Conservation (phyloP, 2,113 vertebrate genomes). For the Regulus satrapa region DNA sequence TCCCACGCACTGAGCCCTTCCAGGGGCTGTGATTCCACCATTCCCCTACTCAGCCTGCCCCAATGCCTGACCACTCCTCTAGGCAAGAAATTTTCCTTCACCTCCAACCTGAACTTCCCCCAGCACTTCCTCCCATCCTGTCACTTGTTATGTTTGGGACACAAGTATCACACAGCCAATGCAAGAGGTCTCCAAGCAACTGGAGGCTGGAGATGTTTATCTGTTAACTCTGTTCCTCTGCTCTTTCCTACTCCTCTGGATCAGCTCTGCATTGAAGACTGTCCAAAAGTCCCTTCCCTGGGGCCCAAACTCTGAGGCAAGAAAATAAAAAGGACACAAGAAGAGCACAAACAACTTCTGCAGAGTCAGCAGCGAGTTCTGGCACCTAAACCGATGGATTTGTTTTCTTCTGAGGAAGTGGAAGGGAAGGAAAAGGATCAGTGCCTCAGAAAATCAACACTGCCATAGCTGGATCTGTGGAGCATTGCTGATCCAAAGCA, state of each 20-base stretch:
- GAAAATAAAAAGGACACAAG: not conserved
- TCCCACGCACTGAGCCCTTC: not conserved
- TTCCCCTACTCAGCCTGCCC: not conserved
- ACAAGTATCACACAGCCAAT: not conserved
- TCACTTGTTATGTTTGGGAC: not conserved
- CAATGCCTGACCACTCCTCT: not conserved
- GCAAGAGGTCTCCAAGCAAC: not conserved
- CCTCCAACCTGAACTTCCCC: not conserved
- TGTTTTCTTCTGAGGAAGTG: conserved; percentile 25
- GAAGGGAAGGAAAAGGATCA: not conserved
- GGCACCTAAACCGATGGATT: not conserved
- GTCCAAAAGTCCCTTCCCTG: not conserved
- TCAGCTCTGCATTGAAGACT: not conserved
- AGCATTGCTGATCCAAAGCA: not conserved
- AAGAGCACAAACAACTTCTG: not conserved
- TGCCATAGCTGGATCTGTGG: not conserved
- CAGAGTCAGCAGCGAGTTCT: not conserved
- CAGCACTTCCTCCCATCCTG: not conserved
- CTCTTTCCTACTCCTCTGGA: not conserved
- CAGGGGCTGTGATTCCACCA: not conserved
- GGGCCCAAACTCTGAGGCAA: not conserved
- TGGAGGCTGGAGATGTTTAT: not conserved
- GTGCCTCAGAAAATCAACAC: not conserved
- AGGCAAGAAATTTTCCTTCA: not conserved
- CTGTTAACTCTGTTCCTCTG: not conserved